Base-by-base conservation (phyloP, 2,888 invertebrate species). In the Ommatoiulus sabulosus region DNA sequence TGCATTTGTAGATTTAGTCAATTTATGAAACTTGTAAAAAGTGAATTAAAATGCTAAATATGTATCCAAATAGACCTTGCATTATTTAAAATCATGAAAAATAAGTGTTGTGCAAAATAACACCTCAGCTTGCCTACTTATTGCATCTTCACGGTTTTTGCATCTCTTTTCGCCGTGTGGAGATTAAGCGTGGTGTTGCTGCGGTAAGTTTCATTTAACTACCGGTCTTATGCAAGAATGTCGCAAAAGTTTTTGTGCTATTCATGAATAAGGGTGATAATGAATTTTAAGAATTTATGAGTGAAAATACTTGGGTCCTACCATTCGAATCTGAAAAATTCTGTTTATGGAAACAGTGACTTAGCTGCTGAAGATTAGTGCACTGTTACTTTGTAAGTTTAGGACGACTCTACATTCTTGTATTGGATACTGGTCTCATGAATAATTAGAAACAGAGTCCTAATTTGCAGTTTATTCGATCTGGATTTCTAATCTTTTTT, bases 391-490 rank as follows among this genome's bases (percentile, higher is more conserved):
- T 35, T 35, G 35, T 35, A 35, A 5, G 24, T 72, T 72, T 24
- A 72, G n/a, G 20, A 72, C n/a, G n/a, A n/a, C n/a, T n/a, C n/a
- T n/a, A n/a, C 72, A 72, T 72, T 72, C 10, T 20, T 24, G 72
- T 72, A 24, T 3, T 20, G 24, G 72, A 72, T 72, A 24, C 72
- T 8, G 24, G 24, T 24, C 24, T 3, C 72, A 24, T 24, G 24
- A 24, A 8, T 8, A 6, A 8, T 24, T 72, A 0, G 24, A 6
- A 72, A 24, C 48, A 86, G 48, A 86, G 86, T 86, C 86, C 86
- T 86, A 46, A 86, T 46, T 46, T 86, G 44, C n/a, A 12, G 44
- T 86, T 86, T 86, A 17, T 86, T 24, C 2, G 1, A 46, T 86
- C 48, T 15, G 12, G 43, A n/a, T 86, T 48, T 52, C 24, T 52